Evolutionary conservation across 2,797 vertebrate genomes (phyloP), one percentile per base, ranked within the genome.

Genomic region (Macrochelys suwanniensis): DNA sequence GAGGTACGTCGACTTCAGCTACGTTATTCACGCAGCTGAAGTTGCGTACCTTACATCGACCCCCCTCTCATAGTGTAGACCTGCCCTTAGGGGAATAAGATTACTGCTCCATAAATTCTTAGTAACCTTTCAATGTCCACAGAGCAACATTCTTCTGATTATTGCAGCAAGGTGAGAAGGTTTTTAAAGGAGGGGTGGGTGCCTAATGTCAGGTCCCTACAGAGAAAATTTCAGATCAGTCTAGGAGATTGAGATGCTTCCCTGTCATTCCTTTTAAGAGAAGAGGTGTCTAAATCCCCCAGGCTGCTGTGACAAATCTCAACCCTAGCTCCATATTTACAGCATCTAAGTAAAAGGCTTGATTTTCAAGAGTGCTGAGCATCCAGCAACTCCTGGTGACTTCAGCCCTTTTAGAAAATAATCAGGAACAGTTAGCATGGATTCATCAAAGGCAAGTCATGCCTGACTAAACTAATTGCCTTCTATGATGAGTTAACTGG

Each of bases 111-210:
- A 93, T 94, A 96, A 98, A 97, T 94, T 90, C 95, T 96, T 93
- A 0, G 74, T 98, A 98, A 97, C 97, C 96, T 96, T 77, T 56
- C 84, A 21, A 92, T 96, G 95, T 96, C 96, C 92, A 3, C 84
- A 16, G 95, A 97, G 93, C 92, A 98, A 98, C 97, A 97, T 98
- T 98, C 97, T 97, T 97, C 95, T 94, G 85, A 90, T 97, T 97
- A 97, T 97, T 97, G 97, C 97, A 97, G 97, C 97, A 97, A 97
- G 96, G 97, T 98, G 97, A 96, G 96, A 96, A 85, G 94, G 92
- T 89, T 85, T 96, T 81, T 80, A 65, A 65, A 65, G 61, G 31
- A 65, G 15, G 31, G 15, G 28, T 61, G 28, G 61, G 61, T 65
- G 61, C 61, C 61, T 65, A 61, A 61, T 33, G 61, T n/a, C 61